Evolutionary conservation across 2,888 invertebrate species (phyloP), one percentile per base, ranked within the genome.

Genomic region (Latheticus oryzae): DNA sequence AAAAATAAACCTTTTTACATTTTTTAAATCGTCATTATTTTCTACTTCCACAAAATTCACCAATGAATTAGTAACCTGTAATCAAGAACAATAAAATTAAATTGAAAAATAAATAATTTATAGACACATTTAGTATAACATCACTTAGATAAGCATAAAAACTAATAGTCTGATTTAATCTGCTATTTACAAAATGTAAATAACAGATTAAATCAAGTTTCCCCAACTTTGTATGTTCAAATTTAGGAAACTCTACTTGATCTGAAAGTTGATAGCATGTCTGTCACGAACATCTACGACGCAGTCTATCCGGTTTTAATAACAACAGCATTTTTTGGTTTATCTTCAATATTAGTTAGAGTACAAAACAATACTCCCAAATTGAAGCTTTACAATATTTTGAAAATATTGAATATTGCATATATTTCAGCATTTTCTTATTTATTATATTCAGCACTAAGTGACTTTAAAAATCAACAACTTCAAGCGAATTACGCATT

Each of bases 1-100:
- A 32, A 62, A 37, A 28, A 48, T 37, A 51, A 65, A 52, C 43
- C 43, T 33, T 16, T 17, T 12, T 5, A 57, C 51, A 17, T 57
- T 13, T 13, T 38, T 24, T 19, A 57, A 50, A 57, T 57, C 56
- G 9, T 50, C 40, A 15, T 38, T 24, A 47, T 47, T 33, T n/a
- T n/a, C n/a, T n/a, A n/a, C n/a, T n/a, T n/a, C n/a, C n/a, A n/a
- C n/a, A n/a, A n/a, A n/a, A n/a, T n/a, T n/a, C n/a, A n/a, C n/a
- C n/a, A n/a, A n/a, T n/a, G n/a, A n/a, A n/a, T n/a, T n/a, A n/a
- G n/a, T n/a, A n/a, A n/a, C n/a, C n/a, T n/a, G n/a, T n/a, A n/a
- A n/a, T n/a, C n/a, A n/a, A n/a, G n/a, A n/a, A n/a, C n/a, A n/a
- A n/a, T n/a, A n/a, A n/a, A n/a, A n/a, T n/a, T n/a, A n/a, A n/a